Evolutionary conservation across 2,797 vertebrate genomes (phyloP).

Genomic region (Sylvia borin): DNA sequence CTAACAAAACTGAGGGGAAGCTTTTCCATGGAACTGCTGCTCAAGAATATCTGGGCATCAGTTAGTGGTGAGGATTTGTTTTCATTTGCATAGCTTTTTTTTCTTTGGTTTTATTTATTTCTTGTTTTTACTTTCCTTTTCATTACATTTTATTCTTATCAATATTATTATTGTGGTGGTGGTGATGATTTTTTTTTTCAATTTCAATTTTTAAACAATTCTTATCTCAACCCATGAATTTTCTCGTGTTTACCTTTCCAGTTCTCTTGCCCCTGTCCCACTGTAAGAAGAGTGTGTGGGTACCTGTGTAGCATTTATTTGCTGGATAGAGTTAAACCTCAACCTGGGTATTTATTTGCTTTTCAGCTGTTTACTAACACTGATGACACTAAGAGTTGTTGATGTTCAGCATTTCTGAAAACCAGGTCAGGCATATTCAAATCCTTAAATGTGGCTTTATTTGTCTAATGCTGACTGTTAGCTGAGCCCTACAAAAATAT

Average conservation of each 20-base stretch:
- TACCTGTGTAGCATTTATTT: neutral
- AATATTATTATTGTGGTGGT: neutral
- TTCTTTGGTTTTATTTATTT: neutral
- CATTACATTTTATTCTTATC: neutral
- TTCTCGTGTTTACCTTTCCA: neutral
- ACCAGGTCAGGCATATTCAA: neutral
- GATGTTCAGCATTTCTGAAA: neutral
- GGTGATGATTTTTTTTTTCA: neutral
- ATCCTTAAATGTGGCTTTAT: neutral
- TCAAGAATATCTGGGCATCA: neutral
- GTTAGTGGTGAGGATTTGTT: neutral
- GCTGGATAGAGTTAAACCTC: neutral
- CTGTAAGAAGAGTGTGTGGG: neutral
- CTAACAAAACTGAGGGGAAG: neutral
- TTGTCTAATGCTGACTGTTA: neutral
- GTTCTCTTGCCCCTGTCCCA: accelerated
- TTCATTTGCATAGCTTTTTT: neutral
- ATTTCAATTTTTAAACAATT: neutral
- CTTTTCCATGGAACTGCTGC: neutral
- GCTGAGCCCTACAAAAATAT: neutral
- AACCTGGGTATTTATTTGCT: neutral
- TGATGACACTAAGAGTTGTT: neutral
- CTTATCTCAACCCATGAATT: neutral
- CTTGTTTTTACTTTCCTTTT: neutral
- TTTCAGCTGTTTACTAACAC: neutral